These are phyloP conservation scores for Minunthozetes semirufus DNA, from an alignment of 2,888 invertebrate species.

Conservation along the genomic window DNA sequence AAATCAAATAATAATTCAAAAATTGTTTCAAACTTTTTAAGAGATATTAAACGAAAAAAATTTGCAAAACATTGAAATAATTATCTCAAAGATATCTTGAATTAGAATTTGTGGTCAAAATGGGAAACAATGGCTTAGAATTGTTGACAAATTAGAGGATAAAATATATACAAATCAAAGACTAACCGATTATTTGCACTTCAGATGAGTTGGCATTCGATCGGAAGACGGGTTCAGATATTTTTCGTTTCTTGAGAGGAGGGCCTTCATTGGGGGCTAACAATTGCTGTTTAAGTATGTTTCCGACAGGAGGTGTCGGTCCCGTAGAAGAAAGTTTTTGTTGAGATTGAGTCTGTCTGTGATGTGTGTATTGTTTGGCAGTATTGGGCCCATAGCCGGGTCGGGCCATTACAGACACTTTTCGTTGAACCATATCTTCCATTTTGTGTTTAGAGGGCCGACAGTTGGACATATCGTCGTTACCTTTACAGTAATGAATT, in stretches of 20 bases:
- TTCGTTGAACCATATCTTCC: slow-evolving; percentile 28
- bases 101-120: too few relatives aligned
- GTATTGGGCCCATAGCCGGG: not conserved
- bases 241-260: slow-evolving; percentile 44
- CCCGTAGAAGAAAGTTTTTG: not conserved
- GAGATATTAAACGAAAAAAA: too few relatives aligned
- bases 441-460: not conserved
- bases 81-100: too few relatives aligned
- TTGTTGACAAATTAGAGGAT: not conserved
- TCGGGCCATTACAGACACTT: slow-evolving; percentile 37
- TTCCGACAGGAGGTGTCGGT: slow-evolving; percentile 27
- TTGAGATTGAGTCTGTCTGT: slow-evolving; percentile 7
- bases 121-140: too few relatives aligned
- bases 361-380: slow-evolving; percentile 16
- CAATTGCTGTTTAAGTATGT: slow-evolving; percentile 37
- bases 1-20: too few relatives aligned
- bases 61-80: too few relatives aligned
- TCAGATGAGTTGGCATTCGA: not conserved
- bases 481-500: slow-evolving; percentile 64
- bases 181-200: slow-evolving; percentile 21
- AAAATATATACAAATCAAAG: not conserved
- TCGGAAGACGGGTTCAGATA: slow-evolving; percentile 42
- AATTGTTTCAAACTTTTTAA: too few relatives aligned
- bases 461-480: not conserved
- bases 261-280: slow-evolving; percentile 37